A percentile compares a stretch with the other conserved stretches of the same genome.
These are phyloP conservation scores for Amazona vittata DNA, from an alignment of 2,113 vertebrate species.

Conservation along the genomic window DNA sequence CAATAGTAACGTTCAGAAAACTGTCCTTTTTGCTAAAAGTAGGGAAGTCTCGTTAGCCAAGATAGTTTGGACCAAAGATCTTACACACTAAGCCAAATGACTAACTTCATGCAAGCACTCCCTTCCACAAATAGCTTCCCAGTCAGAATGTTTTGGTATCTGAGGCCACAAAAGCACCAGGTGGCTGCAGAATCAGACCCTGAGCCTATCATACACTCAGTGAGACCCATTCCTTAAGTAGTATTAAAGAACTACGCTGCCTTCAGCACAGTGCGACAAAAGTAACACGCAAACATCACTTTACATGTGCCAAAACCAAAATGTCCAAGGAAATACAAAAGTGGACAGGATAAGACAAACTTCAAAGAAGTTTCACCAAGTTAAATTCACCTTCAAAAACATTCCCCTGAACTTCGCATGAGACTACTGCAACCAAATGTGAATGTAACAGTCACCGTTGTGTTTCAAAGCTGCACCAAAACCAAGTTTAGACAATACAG, in stretches of 20 bases:
- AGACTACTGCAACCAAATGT: background rate
- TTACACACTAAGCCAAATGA: background rate
- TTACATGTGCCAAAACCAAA: background rate
- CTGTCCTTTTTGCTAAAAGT: background rate
- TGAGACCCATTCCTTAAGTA: background rate
- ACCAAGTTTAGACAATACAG: background rate
- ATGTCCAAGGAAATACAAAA: background rate
- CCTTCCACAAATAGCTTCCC: background rate
- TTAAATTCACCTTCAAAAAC: background rate
- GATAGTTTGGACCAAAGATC: background rate
- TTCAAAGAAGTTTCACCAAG: background rate
- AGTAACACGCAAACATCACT: background rate
- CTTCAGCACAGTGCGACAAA: background rate
- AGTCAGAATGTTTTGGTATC: background rate
- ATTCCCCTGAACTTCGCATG: background rate
- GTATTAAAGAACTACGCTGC: background rate
- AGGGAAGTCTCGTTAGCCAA: background rate
- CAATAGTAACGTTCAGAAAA: background rate
- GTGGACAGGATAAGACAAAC: background rate
- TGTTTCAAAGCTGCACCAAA: background rate
- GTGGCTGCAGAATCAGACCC: background rate
- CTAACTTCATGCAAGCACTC: background rate
- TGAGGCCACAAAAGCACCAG: background rate
- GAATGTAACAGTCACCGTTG: background rate
- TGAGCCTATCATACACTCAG: accelerated